Percentiles rank a stretch among this genome's conserved stretches.
Conservation (phyloP, 2,888 invertebrate genomes). For the Phalera bucephala region DNA sequence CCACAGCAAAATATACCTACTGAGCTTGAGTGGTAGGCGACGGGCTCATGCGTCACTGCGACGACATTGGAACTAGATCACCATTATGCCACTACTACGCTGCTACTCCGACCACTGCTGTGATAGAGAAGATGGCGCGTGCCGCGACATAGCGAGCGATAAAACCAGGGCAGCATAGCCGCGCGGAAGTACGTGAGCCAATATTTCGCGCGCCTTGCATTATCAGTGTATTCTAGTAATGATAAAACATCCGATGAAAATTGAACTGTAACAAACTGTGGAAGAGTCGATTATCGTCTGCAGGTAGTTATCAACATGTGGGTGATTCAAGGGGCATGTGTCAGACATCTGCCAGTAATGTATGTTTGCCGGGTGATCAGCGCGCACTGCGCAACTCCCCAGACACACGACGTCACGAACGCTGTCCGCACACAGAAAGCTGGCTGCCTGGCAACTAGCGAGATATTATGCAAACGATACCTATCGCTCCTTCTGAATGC, state of each 20-base stretch:
- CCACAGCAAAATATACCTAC: too few species aligned
- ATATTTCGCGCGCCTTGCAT: slow-evolving; percentile 27
- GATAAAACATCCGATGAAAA: slow-evolving; percentile 7
- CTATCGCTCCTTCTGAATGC: slow-evolving; percentile 25
- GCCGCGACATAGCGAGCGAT: slow-evolving; percentile 73
- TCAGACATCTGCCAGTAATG: slow-evolving; percentile 36
- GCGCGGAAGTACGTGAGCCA: slow-evolving; percentile 21
- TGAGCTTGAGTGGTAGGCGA: too few species aligned
- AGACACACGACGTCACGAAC: slow-evolving; percentile 71
- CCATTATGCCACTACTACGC: too few species aligned
- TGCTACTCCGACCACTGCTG: too few species aligned
- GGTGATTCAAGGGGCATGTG: slow-evolving; percentile 50
- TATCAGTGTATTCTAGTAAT: slow-evolving; percentile 21
- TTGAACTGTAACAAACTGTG: slow-evolving; percentile 2
- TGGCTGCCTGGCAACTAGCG: background rate
- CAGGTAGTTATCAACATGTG: slow-evolving; percentile 18
- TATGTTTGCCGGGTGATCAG: slow-evolving; percentile 72
- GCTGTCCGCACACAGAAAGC: slow-evolving; percentile 24
- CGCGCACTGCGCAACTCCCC: slow-evolving; percentile 83
- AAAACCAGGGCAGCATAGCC: slow-evolving; percentile 58
- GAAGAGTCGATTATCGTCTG: slow-evolving; percentile 32
- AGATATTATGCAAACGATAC: background rate
- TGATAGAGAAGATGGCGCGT: slow-evolving; percentile 69
- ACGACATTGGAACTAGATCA: too few species aligned
- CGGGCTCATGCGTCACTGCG: too few species aligned